A percentile compares a stretch with the other conserved stretches of the same genome.
These are phyloP conservation scores for Prunella himalayana DNA, from an alignment of 2,113 vertebrate species.

Conservation along the genomic window DNA sequence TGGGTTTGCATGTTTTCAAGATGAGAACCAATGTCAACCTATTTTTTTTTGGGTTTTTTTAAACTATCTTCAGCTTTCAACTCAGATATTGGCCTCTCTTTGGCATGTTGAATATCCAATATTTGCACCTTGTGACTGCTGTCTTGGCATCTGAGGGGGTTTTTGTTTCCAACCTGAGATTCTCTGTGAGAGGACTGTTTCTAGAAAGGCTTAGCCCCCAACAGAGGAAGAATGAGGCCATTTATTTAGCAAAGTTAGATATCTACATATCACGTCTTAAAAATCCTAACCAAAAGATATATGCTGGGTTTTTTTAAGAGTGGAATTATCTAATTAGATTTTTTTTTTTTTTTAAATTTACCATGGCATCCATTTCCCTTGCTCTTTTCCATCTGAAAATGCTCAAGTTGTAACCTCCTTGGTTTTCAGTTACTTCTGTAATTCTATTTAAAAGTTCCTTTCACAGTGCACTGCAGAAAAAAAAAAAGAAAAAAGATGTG, in stretches of 20 bases:
- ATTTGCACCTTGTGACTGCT: not conserved
- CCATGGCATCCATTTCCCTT: not conserved
- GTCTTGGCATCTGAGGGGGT: not conserved
- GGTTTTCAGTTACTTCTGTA: not conserved
- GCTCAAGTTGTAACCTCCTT: not conserved
- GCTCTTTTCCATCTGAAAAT: not conserved
- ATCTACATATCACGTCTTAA: not conserved
- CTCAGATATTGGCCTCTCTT: not conserved
- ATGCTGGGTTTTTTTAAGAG: not conserved
- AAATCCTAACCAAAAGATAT: not conserved
- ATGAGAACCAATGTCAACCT: not conserved
- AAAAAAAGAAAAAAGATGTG: not conserved
- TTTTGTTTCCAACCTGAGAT: not conserved
- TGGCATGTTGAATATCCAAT: not conserved
- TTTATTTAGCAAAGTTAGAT: not conserved
- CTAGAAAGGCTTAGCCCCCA: not conserved
- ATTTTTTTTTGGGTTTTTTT: not conserved
- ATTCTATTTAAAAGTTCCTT: not conserved
- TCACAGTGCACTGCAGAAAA: not conserved
- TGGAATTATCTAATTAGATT: not conserved
- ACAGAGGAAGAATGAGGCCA: not conserved
- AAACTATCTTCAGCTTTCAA: not conserved
- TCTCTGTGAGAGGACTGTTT: not conserved
- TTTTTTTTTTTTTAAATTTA: not conserved
- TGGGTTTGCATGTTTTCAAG: not conserved